phyloP scores from a whole-genome alignment of 1,140 invertebrate genomes.

The Calliphora vicina region DNA sequence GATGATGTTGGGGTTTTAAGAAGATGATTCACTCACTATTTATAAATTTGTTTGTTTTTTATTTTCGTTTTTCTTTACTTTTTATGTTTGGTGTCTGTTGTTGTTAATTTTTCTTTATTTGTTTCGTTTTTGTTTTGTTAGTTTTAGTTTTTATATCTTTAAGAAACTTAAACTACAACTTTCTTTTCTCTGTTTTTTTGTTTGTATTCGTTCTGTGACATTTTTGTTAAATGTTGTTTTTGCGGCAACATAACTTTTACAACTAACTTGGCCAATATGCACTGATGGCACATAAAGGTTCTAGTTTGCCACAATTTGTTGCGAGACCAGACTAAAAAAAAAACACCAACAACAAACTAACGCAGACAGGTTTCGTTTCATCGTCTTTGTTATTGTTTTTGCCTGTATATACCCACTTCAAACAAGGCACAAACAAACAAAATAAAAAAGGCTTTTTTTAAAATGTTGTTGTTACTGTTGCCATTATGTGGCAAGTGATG shows the following conservation, averaged over 20 bases:
- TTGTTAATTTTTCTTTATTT: background rate
- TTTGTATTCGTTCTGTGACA: background rate
- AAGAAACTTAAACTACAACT: background rate
- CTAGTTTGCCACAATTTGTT: background rate
- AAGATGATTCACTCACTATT: background rate
- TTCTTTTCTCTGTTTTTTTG: background rate
- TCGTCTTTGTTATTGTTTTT: background rate
- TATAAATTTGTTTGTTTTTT: background rate
- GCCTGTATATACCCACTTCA: background rate
- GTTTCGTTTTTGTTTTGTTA: background rate
- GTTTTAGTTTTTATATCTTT: background rate
- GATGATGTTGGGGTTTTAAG: background rate
- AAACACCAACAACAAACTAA: background rate
- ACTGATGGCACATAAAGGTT: conserved; percentile 30
- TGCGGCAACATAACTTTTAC: conserved; percentile 28
- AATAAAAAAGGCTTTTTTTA: background rate
- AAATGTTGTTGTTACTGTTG: background rate
- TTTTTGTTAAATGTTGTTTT: conserved; percentile 16
- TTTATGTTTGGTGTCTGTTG: too few relatives aligned
- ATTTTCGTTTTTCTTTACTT: background rate
- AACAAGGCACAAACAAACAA: background rate
- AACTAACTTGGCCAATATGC: conserved; percentile 28
- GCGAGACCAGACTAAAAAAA: background rate
- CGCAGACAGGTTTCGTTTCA: conserved; percentile 23
- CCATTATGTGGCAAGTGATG: background rate